Evolutionary conservation across 2,113 vertebrate species (phyloP).

Genomic region (Osmerus eperlanus): DNA sequence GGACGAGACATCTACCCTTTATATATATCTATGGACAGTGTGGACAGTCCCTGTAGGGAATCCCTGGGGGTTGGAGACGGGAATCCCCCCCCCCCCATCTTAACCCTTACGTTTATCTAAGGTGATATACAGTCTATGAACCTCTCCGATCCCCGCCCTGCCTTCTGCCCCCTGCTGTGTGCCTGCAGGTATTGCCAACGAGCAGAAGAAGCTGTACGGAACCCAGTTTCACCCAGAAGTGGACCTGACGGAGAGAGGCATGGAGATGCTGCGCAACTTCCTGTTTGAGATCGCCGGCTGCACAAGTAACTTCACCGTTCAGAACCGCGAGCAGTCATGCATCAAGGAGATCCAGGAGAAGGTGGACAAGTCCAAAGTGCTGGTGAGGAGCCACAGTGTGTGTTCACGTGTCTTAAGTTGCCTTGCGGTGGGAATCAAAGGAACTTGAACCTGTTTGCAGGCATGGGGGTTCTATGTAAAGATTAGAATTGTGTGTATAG

Average conservation of each 20-base stretch:
- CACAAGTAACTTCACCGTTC: conserved; percentile 89
- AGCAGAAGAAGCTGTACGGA: conserved; percentile 95
- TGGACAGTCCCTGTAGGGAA: no score
- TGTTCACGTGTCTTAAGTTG: not conserved
- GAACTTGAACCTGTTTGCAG: not conserved
- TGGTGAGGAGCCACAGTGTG: conserved; percentile 75
- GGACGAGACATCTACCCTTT: no score
- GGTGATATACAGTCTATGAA: not conserved
- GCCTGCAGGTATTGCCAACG: conserved; percentile 88
- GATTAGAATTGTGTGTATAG: not conserved
- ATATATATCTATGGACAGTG: no score
- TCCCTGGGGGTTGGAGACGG: no score
- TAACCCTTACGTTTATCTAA: not conserved
- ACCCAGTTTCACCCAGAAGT: conserved; percentile 98
- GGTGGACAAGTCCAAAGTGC: conserved; percentile 90
- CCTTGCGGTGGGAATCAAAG: not conserved
- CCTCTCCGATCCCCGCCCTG: not conserved
- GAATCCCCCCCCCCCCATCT: no score
- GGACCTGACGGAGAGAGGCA: conserved; percentile 91
- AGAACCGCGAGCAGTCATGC: conserved; percentile 86
- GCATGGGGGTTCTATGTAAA: not conserved
- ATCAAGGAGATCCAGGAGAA: conserved; percentile 87
- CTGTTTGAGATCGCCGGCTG: conserved; percentile 94
- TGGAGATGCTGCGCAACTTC: conserved; percentile 92
- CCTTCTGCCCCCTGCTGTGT: not conserved